Evolutionary conservation across 2,113 vertebrate species (phyloP).

Genomic region (Chelonoidis abingdonii): DNA sequence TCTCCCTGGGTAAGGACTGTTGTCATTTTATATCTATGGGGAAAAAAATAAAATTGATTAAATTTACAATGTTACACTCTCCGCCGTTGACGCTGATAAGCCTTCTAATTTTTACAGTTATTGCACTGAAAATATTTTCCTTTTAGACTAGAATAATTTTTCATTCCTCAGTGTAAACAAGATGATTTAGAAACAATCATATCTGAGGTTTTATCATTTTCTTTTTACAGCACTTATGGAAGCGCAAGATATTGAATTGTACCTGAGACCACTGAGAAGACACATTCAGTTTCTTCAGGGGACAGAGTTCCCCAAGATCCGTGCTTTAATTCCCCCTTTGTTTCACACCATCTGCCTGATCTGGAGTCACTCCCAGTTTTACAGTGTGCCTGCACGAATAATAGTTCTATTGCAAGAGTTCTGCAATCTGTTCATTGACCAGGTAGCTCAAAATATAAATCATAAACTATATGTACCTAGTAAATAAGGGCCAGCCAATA

Average conservation of each 20-base stretch:
- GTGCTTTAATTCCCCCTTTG: conserved; percentile 70
- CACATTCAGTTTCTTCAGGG: conserved; percentile 78
- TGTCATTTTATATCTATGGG: neutral
- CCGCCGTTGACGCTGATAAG: neutral
- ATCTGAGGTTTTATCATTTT: neutral
- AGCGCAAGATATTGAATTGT: conserved; percentile 79
- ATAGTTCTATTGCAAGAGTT: conserved; percentile 85
- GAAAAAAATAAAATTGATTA: neutral
- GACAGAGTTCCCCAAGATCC: conserved; percentile 71
- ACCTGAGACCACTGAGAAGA: conserved; percentile 78
- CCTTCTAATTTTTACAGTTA: neutral
- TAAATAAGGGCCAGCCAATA: neutral
- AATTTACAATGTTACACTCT: neutral
- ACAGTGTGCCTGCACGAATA: conserved; percentile 75
- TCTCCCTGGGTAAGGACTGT: neutral
- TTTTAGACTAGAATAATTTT: neutral
- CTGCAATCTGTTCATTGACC: conserved; percentile 83
- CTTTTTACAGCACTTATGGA: conserved; percentile 80
- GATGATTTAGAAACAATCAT: neutral
- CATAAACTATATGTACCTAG: neutral
- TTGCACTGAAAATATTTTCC: neutral
- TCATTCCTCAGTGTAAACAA: neutral
- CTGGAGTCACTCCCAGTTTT: conserved; percentile 83
- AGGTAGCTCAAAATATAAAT: conserved; percentile 66
- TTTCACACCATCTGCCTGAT: conserved; percentile 85